A percentile compares a stretch with the other conserved stretches of the same genome.
Conservation (phyloP, 1,140 invertebrate species). For the Diachasma alloeum region DNA sequence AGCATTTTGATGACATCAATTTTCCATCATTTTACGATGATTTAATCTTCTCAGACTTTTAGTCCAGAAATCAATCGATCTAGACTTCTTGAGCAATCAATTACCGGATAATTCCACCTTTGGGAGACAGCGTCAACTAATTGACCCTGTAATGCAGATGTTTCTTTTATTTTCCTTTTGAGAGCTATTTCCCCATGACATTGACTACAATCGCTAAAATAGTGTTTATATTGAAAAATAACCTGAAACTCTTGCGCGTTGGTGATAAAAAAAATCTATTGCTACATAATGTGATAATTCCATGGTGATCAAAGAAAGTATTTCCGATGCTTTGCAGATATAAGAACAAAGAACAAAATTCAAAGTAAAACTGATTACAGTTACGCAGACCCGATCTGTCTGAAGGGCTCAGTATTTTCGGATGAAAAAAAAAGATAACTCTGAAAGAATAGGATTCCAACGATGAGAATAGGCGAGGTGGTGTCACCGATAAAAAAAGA, state of each 20-base stretch:
- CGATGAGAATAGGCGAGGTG: background rate
- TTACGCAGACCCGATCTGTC: background rate
- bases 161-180: no score
- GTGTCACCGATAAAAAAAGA: slow-evolving; percentile 12
- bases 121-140: no score
- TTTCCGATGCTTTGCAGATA: slow-evolving; percentile 51
- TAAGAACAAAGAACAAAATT: background rate
- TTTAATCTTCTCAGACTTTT: no score
- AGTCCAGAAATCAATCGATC: no score
- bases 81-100: no score
- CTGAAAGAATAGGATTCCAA: background rate
- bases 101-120: no score
- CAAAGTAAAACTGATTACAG: background rate
- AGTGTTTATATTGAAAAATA: no score
- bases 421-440: background rate
- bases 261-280: background rate
- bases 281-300: slow-evolving; percentile 64
- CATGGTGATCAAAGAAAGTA: slow-evolving; percentile 66
- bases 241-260: background rate
- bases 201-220: no score
- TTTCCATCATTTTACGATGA: no score
- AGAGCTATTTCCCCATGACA: no score
- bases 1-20: no score
- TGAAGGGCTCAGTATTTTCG: background rate
- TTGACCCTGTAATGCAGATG: no score